Evolutionary conservation across 2,888 invertebrate species (phyloP).

Genomic region (Choristoneura rosaceana): DNA sequence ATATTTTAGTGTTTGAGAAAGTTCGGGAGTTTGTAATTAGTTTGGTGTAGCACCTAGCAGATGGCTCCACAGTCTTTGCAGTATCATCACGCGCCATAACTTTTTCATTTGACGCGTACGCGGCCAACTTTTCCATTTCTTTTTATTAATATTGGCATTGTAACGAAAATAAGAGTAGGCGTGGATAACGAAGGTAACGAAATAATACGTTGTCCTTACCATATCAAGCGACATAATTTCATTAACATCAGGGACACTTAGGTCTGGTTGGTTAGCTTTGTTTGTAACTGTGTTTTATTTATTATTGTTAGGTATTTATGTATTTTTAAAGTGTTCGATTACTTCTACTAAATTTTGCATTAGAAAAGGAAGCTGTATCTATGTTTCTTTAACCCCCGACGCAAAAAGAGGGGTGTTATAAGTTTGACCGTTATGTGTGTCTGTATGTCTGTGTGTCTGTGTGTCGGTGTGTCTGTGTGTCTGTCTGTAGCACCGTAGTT

Average conservation of each 20-base stretch:
- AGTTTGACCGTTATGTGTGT: no score
- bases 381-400: no score
- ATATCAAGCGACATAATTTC: constrained; percentile 24
- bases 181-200: constrained; percentile 23
- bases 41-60: constrained; percentile 73
- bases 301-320: no score
- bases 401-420: no score
- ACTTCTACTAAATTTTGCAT: no score
- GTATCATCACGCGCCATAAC: constrained; percentile 84
- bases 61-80: constrained; percentile 75
- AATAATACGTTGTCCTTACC: constrained; percentile 15
- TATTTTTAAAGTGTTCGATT: no score
- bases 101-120: constrained; percentile 84
- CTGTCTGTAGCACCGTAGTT: no score
- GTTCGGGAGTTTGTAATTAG: constrained; percentile 83
- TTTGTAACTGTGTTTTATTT: no score
- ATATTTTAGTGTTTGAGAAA: constrained; percentile 83
- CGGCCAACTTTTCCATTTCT: constrained; percentile 82
- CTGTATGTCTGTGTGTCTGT: no score
- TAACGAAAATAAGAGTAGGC: constrained; percentile 82
- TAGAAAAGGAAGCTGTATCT: no score
- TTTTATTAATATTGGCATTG: constrained; percentile 84
- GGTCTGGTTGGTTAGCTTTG: constrained; percentile 6
- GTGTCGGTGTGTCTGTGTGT: no score
- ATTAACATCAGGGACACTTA: background rate